Base-by-base conservation (phyloP, 2,888 invertebrate genomes). In the Peribatodes rhomboidaria region DNA sequence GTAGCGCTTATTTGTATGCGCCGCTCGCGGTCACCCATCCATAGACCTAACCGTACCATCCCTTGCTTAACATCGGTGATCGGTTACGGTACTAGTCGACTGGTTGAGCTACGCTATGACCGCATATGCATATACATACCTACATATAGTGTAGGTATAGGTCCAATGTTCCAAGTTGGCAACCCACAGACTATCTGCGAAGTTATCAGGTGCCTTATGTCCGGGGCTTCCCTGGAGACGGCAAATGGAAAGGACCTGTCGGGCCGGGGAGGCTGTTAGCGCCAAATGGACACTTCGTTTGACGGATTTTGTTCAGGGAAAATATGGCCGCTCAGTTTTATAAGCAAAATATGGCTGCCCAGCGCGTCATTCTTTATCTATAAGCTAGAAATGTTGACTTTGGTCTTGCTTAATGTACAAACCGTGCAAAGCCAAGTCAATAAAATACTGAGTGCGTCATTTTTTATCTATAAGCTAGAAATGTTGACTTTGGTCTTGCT, bases 201-300 rank as follows among this genome's bases (percentile, higher is more conserved):
- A 50, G 50, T 50, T 53, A 14, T 55, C 31, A 55, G 41, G 41
- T 41, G 41, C 27, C 18, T 27, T 41, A 37, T 37, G 57, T 31
- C 49, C 27, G 58, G 49, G 58, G 20, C 13, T 3, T 58, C 63
- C 53, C 63, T 9, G 1, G 63, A 49, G 63, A 46, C 52, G 2
- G 39, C 41, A 63, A 63, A 63, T 63, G 63, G 63, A 58, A 58
- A 54, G 57, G 44, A 10, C 47, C 33, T 61, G 61, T 61, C 50
- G 42, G 16, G 61, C 52, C 59, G 31, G 8, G 31, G 35, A 11
- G n/a, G 42, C 54, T 50, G 35, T 50, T 50, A 35, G 33, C n/a
- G 22, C 33, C 18, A 47, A 44, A 61, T 54, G 54, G 54, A 61
- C 57, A 61, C 46, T 61, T 61, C 18, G 56, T 35, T 53, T 66